Evolutionary conservation across 2,797 vertebrate species (phyloP), one percentile per base, ranked within the genome.

Genomic region (Amazona ochrocephala): DNA sequence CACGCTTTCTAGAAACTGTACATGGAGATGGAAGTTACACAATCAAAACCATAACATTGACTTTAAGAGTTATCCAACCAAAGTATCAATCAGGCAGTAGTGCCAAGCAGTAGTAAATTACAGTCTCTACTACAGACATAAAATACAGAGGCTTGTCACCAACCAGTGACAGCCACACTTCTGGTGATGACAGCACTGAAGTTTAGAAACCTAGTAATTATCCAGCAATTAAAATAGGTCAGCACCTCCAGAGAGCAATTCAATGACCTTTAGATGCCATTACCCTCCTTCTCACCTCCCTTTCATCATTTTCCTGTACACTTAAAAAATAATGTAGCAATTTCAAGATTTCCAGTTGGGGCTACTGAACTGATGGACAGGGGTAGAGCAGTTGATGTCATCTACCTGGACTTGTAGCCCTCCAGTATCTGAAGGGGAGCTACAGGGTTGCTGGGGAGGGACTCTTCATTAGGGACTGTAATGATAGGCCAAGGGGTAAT

Each of bases 21-120:
- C 9, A 26, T 6, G 61, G 84, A 74, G 51, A 54, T 29, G 65
- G 15, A 83, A 34, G 24, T 62, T 48, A 84, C 39, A 60, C 58
- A 71, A 19, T 4, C 51, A 42, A 87, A 60, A 53, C 30, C 5
- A 0, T 45, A 50, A 76, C 37, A 51, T 0, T 26, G 41, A 51
- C 64, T 90, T 42, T 20, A 62, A 58, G 44, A 73, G 22, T 70
- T 58, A 86, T 23, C 39, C 41, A 41, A 67, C 42, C 37, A 44
- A 87, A 74, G 42, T 17, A 79, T 21, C 42, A 17, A 24, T 15
- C 26, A 78, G 51, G n/a, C 56, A 64, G 62, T 9, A 89, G 17
- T 24, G 30, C 8, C 41, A 71, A 67, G 41, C 1, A 39, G 51
- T 6, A 78, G 27, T 37, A 91, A 51, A 82, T 7, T 10, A 51